These are phyloP conservation scores for Cephalotes varians DNA, from an alignment of 2,888 invertebrate species.

Conservation along the genomic window DNA sequence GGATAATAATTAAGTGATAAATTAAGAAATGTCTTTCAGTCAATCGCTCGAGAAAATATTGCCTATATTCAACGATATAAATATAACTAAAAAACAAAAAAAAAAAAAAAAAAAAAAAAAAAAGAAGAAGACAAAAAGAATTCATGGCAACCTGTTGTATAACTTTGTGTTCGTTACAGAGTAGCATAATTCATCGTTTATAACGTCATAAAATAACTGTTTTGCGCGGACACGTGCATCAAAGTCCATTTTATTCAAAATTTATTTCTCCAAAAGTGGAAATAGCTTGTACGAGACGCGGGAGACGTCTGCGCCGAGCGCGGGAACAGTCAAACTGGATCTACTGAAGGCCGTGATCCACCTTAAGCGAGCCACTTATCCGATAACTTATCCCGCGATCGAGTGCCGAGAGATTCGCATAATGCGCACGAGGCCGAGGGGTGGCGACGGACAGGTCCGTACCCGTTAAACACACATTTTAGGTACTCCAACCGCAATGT, in stretches of 20 bases:
- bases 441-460: slow-evolving; percentile 59
- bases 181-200: slow-evolving; percentile 22
- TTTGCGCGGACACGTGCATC: not conserved
- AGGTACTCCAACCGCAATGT: slow-evolving; percentile 82
- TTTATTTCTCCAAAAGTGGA: slow-evolving; percentile 6
- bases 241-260: not conserved
- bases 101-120: not conserved
- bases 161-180: slow-evolving; percentile 2
- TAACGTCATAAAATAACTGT: not conserved
- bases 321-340: slow-evolving; percentile 30
- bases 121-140: not conserved
- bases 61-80: not conserved
- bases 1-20: not conserved
- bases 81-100: not conserved
- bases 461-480: slow-evolving; percentile 83
- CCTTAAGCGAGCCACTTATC: slow-evolving; percentile 47
- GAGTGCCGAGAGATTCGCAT: slow-evolving; percentile 35
- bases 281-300: not conserved
- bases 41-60: slow-evolving; percentile 1
- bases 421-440: slow-evolving; percentile 44
- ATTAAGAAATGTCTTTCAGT: not conserved
- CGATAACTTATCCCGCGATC: slow-evolving; percentile 46
- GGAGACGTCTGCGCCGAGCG: not conserved
- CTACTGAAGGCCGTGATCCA: slow-evolving; percentile 25
- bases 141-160: not conserved